Percentiles rank a stretch among this genome's conserved stretches.
Conservation (phyloP, 2,113 vertebrate species). For the Pipra filicauda region DNA sequence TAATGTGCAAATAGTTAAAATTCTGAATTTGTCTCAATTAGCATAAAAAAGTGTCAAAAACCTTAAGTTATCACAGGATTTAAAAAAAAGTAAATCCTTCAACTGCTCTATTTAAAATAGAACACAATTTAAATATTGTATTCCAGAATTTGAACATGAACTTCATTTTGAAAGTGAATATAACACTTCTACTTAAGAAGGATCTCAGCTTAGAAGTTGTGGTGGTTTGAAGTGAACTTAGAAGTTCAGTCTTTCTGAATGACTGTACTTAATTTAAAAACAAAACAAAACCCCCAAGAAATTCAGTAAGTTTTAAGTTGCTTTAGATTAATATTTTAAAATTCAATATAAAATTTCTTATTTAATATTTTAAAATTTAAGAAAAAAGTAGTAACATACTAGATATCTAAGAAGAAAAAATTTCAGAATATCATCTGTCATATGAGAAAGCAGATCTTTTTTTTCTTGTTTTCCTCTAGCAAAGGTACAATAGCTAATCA, state of each 20-base stretch:
- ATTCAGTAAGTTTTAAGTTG: neutral
- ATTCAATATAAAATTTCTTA: no score
- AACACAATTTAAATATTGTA: neutral
- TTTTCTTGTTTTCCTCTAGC: neutral
- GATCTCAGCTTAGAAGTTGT: neutral
- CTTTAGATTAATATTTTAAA: neutral
- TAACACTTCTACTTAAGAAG: neutral
- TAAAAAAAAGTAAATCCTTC: neutral
- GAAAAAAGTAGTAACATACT: neutral
- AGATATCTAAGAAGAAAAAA: neutral
- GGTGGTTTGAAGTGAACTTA: neutral
- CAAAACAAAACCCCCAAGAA: fast-evolving
- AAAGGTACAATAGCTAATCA: neutral
- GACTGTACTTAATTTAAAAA: neutral
- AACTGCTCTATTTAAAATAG: neutral
- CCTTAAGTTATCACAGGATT: neutral
- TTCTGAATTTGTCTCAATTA: neutral
- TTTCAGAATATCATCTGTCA: neutral
- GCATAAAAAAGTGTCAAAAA: neutral
- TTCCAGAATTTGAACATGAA: neutral
- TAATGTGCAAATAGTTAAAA: neutral
- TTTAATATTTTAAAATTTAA: neutral
- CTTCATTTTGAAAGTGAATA: neutral
- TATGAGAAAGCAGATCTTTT: neutral
- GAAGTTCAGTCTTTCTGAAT: neutral